Evolutionary conservation across 2,888 invertebrate genomes (phyloP), one percentile per base, ranked within the genome.

Genomic region (Isoperla grammatica): DNA sequence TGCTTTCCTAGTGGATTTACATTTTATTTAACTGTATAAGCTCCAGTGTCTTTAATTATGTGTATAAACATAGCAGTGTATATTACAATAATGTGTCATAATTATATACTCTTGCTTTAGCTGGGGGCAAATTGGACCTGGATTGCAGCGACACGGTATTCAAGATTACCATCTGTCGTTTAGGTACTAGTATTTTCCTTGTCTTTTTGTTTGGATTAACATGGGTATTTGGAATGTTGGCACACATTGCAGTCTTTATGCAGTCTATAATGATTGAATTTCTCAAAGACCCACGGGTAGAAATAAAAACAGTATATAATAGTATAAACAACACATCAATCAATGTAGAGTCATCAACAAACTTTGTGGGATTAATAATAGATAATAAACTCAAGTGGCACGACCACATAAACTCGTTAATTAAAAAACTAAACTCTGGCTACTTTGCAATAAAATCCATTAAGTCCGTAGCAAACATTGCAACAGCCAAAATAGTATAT

Each of bases 151-250:
- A 2, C 53, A 53, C 12, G 53, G 53, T 39, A 37, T 53, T 5
- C 13, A 15, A 9, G 53, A 53, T 17, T 6, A 37, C 53, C 11
- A 39, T 53, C 12, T 39, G 53, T 8, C 37, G 53, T 5, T 37
- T 53, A 37, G 15, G 53, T 11, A 53, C 37, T 2, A 35, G 37
- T n/a, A 73, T 82, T 62, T 75, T 83, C 65, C 71, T 84, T 54
- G 82, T 83, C 68, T 84, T 83, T 61, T 71, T 84, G 29, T 70
- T 84, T 13, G 83, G 84, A 0, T 71, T 83, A 2, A 79, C 82
- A 1, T 84, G 83, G 83, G 72, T 82, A 19, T 84, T 84, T 68
- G 83, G 82, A 4, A 69, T 83, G 37, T 75, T 81, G 65, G 73
- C 71, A 4, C 29, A 29, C 29, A 29, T 29, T 29, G 4, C 8